Evolutionary conservation across 2,888 invertebrate genomes (phyloP).

Genomic region (Digitonthophagus gazella): DNA sequence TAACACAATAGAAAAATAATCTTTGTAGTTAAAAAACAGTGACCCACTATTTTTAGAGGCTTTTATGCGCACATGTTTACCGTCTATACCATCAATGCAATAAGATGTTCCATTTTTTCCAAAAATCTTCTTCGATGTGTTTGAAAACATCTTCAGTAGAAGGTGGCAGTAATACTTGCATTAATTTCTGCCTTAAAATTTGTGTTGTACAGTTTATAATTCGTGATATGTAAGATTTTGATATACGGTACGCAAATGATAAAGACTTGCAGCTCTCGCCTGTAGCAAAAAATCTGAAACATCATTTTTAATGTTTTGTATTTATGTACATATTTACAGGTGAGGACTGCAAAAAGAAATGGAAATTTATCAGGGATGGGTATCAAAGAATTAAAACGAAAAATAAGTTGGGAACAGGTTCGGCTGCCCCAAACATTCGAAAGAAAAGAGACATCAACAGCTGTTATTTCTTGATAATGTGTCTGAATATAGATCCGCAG

Average conservation of each 20-base stretch:
- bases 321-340: conserved; percentile 9
- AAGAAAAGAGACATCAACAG: conserved; percentile 16
- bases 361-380: conserved; percentile 14
- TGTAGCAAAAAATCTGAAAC: conserved; percentile 2
- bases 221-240: conserved; percentile 14
- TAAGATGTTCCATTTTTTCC: too few relatives aligned
- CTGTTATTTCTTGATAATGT: conserved; percentile 14
- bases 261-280: conserved; percentile 5
- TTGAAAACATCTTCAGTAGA: conserved; percentile 14
- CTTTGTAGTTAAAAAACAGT: too few relatives aligned
- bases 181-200: conserved; percentile 18
- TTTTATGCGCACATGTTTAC: too few relatives aligned
- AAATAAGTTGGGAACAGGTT: conserved; percentile 14
- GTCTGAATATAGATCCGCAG: conserved; percentile 9
- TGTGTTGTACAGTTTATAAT: background rate
- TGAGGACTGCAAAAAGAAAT: conserved; percentile 13
- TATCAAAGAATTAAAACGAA: conserved; percentile 15
- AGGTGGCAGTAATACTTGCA: conserved; percentile 7
- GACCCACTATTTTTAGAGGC: too few relatives aligned
- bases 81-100: too few relatives aligned
- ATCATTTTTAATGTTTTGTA: background rate
- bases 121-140: conserved; percentile 4
- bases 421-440: conserved; percentile 12
- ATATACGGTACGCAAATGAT: conserved; percentile 15
- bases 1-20: too few relatives aligned